Base-by-base conservation (phyloP, 53 echinoderm and acorn worm genomes). In the Astropecten irregularis region DNA sequence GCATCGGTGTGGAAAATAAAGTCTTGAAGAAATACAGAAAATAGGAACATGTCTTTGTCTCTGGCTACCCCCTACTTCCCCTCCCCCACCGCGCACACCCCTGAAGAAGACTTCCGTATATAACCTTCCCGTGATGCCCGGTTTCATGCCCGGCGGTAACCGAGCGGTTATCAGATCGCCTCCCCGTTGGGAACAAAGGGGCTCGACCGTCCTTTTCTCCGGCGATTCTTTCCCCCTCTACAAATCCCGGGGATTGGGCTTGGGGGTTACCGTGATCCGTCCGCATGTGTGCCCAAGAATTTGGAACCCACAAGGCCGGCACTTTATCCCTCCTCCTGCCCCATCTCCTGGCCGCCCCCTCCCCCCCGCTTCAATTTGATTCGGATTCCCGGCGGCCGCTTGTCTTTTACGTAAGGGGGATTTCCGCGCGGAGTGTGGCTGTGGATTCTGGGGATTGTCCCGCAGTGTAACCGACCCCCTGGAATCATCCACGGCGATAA, bases 391-490 rank as follows among this genome's bases (percentile, higher is more conserved):
- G n/a, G 48, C 14, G 47, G 15, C 60, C 61, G 22, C 9, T 42
- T 68, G 36, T 47, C 9, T 60, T 79, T 62, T 47, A 79, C 79
- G 79, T 79, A 79, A 79, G 79, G 61, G 48, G 61, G 55, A 44
- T 40, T 66, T 21, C 47, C n/a, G 19, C 15, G 11, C 61, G 79
- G 38, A 40, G 79, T 79, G 79, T 79, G 40, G 18, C 60, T 30
- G 33, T 0, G 47, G 79, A 79, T 79, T 47, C 28, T 0, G 16
- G 19, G 61, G 79, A 62, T 61, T 19, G 61, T 47, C 21, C 29
- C 20, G 20, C 19, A 50, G 62, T 79, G 79, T 61, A 61, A 79
- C 36, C 15, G 30, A 79, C 61, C 20, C 66, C 20, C 60, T 5
- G 38, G 68, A 68, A 50, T 71, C 52, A 51, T 20, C 32, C 32